Evolutionary conservation across 2,113 vertebrate genomes (phyloP).

Genomic region (Lophochroa leadbeateri): DNA sequence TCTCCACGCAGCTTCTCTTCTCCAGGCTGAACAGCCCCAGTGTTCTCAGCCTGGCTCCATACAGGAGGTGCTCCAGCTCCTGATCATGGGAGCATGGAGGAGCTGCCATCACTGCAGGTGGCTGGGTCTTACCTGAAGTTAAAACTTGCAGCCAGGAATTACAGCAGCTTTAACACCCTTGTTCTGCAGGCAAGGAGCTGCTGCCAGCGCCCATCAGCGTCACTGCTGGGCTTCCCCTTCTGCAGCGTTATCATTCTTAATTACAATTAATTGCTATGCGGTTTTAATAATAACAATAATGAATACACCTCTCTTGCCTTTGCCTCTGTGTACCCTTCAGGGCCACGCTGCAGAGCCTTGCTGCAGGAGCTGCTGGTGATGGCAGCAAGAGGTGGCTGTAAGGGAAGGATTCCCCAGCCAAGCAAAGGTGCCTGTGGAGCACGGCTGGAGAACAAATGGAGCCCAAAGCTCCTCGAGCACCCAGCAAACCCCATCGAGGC

Average conservation of each 20-base stretch:
- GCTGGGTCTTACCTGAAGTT: not conserved
- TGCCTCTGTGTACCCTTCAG: not conserved
- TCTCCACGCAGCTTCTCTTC: not conserved
- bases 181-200: not conserved
- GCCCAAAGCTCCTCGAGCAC: not conserved
- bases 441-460: fast-evolving
- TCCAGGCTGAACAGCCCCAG: not conserved
- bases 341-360: not conserved
- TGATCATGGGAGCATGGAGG: not conserved
- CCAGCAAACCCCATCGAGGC: not conserved
- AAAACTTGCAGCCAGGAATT: not conserved
- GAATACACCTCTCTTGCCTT: not conserved
- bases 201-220: fast-evolving
- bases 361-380: fast-evolving
- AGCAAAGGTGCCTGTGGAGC: fast-evolving
- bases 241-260: not conserved
- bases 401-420: not conserved
- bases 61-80: not conserved
- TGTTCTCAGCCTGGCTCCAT: not conserved
- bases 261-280: not conserved
- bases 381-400: not conserved
- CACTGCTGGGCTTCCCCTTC: not conserved
- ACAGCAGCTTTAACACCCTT: fast-evolving
- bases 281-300: not conserved
- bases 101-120: fast-evolving